A percentile compares a stretch with the other conserved stretches of the same genome.
Conservation (phyloP, 1,140 invertebrate genomes). For the Drosophila arawakana region DNA sequence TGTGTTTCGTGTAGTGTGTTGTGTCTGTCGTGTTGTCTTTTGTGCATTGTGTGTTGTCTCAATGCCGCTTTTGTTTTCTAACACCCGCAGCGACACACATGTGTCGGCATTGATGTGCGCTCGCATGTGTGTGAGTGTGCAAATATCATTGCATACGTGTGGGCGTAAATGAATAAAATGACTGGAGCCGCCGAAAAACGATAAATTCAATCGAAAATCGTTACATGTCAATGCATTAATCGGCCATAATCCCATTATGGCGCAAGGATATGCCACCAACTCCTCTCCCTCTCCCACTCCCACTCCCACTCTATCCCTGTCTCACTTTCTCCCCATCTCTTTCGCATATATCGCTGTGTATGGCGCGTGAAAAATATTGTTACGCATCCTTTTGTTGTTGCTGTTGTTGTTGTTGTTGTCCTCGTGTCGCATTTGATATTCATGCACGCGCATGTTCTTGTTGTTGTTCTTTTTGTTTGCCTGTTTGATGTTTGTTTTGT, state of each 20-base stretch:
- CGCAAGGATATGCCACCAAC: conserved; percentile 71
- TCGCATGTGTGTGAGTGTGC: conserved; percentile 55
- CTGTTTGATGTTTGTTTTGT: conserved; percentile 81
- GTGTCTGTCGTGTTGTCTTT: conserved; percentile 3
- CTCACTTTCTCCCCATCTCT: conserved; percentile 6
- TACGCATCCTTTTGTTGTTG: conserved; percentile 75
- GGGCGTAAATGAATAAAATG: conserved; percentile 83
- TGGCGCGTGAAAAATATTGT: conserved; percentile 77
- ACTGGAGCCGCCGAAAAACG: conserved; percentile 80
- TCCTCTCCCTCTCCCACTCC: conserved; percentile 9
- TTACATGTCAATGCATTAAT: conserved; percentile 85
- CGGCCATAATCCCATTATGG: conserved; percentile 84
- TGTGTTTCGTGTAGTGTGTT: conserved; percentile 64
- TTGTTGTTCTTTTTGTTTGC: conserved; percentile 72
- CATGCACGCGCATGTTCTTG: conserved; percentile 66
- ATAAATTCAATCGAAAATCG: conserved; percentile 84
- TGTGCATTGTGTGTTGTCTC: conserved; percentile 40
- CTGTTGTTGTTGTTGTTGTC: conserved; percentile 49
- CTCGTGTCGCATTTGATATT: conserved; percentile 78
- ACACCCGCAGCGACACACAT: conserved; percentile 71
- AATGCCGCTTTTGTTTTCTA: conserved; percentile 78
- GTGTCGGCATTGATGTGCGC: conserved; percentile 5
- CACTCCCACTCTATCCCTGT: neutral
- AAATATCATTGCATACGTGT: conserved; percentile 79
- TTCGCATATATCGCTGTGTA: neutral